A percentile compares a stretch with the other conserved stretches of the same genome.
Conservation (phyloP, 2,888 invertebrate genomes). For the Agrotis clavis region DNA sequence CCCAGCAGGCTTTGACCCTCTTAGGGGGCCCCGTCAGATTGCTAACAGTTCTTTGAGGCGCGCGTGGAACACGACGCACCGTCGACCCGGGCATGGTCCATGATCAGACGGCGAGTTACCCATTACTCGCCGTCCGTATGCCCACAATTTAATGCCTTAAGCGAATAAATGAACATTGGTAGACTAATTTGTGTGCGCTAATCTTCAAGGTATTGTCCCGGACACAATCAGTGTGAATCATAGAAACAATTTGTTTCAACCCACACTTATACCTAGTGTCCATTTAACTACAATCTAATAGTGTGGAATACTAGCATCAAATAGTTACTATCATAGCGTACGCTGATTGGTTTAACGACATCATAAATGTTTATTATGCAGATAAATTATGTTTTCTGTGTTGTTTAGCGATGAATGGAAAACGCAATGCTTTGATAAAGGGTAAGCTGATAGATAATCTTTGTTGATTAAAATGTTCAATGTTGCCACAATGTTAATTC, state of each 20-base stretch:
- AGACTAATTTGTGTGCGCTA: not conserved
- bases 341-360: slow-evolving; percentile 23
- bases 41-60: no score
- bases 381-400: slow-evolving; percentile 19
- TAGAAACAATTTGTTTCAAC: slow-evolving; percentile 16
- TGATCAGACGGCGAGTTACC: no score
- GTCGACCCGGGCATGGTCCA: no score
- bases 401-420: slow-evolving; percentile 16
- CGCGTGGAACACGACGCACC: no score
- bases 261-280: not conserved
- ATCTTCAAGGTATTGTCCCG: slow-evolving; percentile 7
- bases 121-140: no score
- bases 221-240: slow-evolving; percentile 36
- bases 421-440: slow-evolving; percentile 11
- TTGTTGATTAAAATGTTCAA: slow-evolving; percentile 28
- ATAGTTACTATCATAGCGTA: slow-evolving; percentile 17
- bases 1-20: no score
- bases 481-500: slow-evolving; percentile 1
- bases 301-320: not conserved
- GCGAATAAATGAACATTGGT: not conserved
- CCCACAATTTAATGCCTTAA: no score
- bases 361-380: slow-evolving; percentile 28
- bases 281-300: slow-evolving; percentile 21
- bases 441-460: slow-evolving; percentile 25
- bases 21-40: no score